Evolutionary conservation across 2,888 invertebrate genomes (phyloP), one percentile per base, ranked within the genome.

Genomic region (Orchesellides sinensis): DNA sequence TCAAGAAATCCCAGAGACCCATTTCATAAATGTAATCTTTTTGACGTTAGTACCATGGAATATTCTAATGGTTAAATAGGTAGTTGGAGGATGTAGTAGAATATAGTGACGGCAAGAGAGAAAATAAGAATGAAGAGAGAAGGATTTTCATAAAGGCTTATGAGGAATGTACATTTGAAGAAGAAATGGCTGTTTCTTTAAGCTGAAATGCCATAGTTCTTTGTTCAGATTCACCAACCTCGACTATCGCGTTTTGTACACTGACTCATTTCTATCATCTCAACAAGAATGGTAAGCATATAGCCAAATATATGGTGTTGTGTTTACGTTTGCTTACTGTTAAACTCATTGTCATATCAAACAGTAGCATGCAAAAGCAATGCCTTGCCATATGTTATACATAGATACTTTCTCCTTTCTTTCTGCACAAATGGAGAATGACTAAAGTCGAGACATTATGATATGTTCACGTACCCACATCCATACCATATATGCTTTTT

Each of bases 21-120:
- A 77, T 77, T 69, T 66, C 69, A n/a, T 49, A 59, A 77, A 77
- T 69, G 77, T 78, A 70, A 78, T 78, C 70, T 78, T n/a, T n/a
- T 69, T 61, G 70, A 78, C 63, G 59, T 69, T 66, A 27, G 66
- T 23, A 63, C n/a, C 40, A 17, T 12, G 23, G 56, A 75, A 75
- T 66, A 66, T 75, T 75, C 56, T 56, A 45, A 45, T 66, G 54
- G 40, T 45, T 74, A 17, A 75, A 66, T 1, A 19, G 21, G 63
- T 63, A 40, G 35, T 61, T 32, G 32, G 61, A 14, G 2, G n/a
- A 10, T 6, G 6, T 49, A 8, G 49, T 27, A 56, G 10, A 23
- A 19, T 23, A 21, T 35, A 63, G 40, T 35, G 40, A 61, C 35
- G 40, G 40, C 5, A 27, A 12, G 14, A 29, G 59, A n/a, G 6